Base-by-base conservation (phyloP, 2,888 invertebrate species). In the Exocentrus adspersus region DNA sequence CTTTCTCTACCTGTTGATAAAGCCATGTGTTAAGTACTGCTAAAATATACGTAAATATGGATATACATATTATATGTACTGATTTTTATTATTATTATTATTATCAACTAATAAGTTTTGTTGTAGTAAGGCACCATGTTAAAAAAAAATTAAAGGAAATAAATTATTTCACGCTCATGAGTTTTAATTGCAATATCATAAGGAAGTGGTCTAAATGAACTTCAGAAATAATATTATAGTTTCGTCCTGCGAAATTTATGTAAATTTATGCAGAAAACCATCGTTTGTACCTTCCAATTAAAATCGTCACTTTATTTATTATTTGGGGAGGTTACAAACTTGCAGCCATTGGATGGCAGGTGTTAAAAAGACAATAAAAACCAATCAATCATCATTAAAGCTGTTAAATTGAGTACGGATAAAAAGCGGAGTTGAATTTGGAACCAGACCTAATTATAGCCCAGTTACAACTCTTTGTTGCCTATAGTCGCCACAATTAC, bases 361-460 rank as follows among this genome's bases (percentile, higher is more conserved):
- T 64, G 64, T 60, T 67, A 67, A 64, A 67, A 59, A 59, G 41
- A 53, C 61, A 66, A 54, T 24, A 54, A 54, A 54, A 54, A 60
- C 57, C 52, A 62, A 67, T 67, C 67, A 67, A 67, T 64, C 67
- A 64, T 64, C 62, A 67, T 67, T 64, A 67, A 57, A 48, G 62
- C 57, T 42, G 56, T 60, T 51, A 65, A 45, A 56, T 66, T 60
- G 45, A 60, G 64, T 56, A 58, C 53, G 51, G 50, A 42, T 58
- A 60, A 53, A 66, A 66, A 66, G 64, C 58, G 62, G 62, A 60
- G 62, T 59, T 61, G 42, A 61, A 67, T 64, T 62, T 64, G 64
- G 67, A 60, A 65, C 62, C 68, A 62, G 53, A 60, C 62, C 54
- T 65, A 68, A 68, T 68, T 68, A 68, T 65, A 68, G 68, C 65